Conservation (phyloP, 2,888 invertebrate genomes). For the Aleiodes alternator region DNA sequence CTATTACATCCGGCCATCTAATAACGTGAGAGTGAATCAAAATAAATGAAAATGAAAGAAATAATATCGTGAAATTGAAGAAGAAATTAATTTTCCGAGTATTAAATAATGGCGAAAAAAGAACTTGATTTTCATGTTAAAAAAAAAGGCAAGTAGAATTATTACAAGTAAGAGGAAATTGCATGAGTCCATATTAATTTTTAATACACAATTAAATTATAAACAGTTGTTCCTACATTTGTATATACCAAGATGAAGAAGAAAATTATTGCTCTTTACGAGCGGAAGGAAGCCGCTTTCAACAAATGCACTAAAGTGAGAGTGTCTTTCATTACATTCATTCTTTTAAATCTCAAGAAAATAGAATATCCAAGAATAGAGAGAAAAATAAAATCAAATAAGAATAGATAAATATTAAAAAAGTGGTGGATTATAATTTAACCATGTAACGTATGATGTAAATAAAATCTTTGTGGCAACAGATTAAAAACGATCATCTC, state of each 20-base stretch:
- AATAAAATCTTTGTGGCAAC: constrained; percentile 24
- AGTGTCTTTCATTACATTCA: constrained; percentile 23
- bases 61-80: neutral
- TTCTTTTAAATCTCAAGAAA: constrained; percentile 10
- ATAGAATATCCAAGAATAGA: neutral
- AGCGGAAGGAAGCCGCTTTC: constrained; percentile 40
- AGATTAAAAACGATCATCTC: constrained; percentile 44
- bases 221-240: constrained; percentile 38
- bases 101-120: constrained; percentile 13
- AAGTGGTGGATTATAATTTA: constrained; percentile 4
- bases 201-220: constrained; percentile 41
- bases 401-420: constrained; percentile 21
- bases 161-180: constrained; percentile 22
- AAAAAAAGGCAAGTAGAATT: constrained; percentile 8
- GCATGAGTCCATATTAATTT: constrained; percentile 21
- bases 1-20: constrained; percentile 13
- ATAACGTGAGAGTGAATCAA: constrained; percentile 13
- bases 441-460: constrained; percentile 31
- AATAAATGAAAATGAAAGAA: neutral
- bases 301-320: constrained; percentile 4
- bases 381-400: neutral
- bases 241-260: constrained; percentile 20
- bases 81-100: constrained; percentile 18
- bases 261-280: constrained; percentile 39
- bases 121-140: neutral